Conservation (phyloP, 2,888 invertebrate genomes). For the Synergus umbraculus region DNA sequence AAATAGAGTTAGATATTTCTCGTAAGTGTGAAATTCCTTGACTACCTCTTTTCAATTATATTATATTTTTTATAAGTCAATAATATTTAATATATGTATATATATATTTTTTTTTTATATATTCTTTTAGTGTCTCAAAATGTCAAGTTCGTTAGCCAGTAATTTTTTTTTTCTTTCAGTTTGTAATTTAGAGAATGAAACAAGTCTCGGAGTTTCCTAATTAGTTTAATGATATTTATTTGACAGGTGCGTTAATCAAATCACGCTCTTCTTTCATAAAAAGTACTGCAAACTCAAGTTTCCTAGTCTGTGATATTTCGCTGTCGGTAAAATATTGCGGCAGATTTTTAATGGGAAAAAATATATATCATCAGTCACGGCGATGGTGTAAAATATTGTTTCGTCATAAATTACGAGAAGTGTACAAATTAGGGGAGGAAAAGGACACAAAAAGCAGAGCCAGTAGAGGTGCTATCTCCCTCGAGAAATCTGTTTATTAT, state of each 20-base stretch:
- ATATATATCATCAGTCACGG: neutral
- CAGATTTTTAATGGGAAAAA: neutral
- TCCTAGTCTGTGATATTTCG: no score
- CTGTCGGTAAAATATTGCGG: neutral
- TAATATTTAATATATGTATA: no score
- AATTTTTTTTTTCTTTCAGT: neutral
- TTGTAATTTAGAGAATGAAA: neutral
- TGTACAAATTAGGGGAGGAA: neutral
- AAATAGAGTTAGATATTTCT: no score
- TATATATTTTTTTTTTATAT: no score
- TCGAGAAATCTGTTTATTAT: slow-evolving; percentile 47
- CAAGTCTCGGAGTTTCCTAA: neutral
- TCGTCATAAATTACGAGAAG: neutral
- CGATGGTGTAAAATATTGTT: neutral
- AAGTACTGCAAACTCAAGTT: neutral
- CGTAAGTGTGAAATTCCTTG: no score
- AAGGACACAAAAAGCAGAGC: slow-evolving; percentile 33
- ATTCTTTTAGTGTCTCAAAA: no score
- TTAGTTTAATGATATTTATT: neutral
- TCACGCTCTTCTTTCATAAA: neutral
- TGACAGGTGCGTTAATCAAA: neutral
- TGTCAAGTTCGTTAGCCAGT: no score
- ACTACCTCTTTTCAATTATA: no score
- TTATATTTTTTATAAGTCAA: no score
- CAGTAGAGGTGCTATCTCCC: neutral